phyloP scores from a whole-genome alignment of 2,888 invertebrate species.

The Carterocephalus palaemon region DNA sequence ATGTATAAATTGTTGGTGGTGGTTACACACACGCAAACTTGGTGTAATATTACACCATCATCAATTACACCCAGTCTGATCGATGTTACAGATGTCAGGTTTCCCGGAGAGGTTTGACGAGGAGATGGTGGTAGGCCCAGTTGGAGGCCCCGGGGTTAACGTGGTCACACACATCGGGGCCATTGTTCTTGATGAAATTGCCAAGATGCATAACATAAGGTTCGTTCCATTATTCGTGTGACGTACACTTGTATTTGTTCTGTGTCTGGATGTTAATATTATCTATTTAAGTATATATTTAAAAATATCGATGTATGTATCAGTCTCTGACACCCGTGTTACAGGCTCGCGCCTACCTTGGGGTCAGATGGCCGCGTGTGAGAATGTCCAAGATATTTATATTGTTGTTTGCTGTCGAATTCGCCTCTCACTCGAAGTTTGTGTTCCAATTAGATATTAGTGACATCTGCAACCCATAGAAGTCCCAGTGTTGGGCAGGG shows the following conservation, averaged over 20 bases:
- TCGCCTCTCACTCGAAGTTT: no score
- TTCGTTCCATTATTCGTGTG: conserved; percentile 30
- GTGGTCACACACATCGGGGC: conserved; percentile 38
- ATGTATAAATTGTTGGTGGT: no score
- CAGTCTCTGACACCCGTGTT: no score
- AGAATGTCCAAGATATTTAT: neutral
- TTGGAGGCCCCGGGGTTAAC: conserved; percentile 37
- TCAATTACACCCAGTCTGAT: neutral
- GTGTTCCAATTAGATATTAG: no score
- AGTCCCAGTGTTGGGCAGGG: no score
- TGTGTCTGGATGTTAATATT: no score
- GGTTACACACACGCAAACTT: no score
- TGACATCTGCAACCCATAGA: no score
- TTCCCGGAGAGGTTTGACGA: neutral
- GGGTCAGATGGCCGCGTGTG: neutral
- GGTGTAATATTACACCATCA: neutral
- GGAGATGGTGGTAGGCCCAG: conserved; percentile 34
- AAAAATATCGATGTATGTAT: neutral
- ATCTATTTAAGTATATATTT: neutral
- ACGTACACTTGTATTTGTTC: no score
- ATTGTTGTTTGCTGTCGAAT: no score
- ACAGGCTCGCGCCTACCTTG: no score
- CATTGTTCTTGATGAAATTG: conserved; percentile 39
- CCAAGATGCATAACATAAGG: conserved; percentile 54
- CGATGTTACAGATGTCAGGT: conserved; percentile 1